These are phyloP conservation scores for Mirounga angustirostris DNA, from an alignment of 2,113 vertebrate genomes.

Conservation along the genomic window DNA sequence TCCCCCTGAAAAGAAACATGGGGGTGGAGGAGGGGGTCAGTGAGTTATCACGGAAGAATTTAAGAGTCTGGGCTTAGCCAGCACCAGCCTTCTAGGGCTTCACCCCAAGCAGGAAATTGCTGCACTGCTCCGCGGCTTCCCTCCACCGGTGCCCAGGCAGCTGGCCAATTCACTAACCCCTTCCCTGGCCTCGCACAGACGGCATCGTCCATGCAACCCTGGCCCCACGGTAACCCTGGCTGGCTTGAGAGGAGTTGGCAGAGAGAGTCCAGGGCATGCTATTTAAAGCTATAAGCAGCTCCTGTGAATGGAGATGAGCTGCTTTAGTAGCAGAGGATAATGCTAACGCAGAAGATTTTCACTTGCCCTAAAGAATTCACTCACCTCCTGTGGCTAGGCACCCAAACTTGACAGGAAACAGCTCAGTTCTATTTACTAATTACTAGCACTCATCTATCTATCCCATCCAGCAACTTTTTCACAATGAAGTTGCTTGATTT, in stretches of 20 bases:
- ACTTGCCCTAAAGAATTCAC: slow-evolving; percentile 11
- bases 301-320: slow-evolving; percentile 58
- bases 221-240: slow-evolving; percentile 74
- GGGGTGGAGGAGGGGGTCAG: background rate
- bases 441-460: background rate
- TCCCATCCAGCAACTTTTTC: background rate
- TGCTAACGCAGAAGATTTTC: background rate
- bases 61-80: slow-evolving; percentile 13
- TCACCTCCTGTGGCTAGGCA: background rate
- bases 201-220: slow-evolving; percentile 28
- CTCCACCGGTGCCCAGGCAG: slow-evolving; percentile 52
- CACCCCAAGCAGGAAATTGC: slow-evolving; percentile 72
- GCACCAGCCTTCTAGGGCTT: slow-evolving; percentile 51
- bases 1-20: background rate
- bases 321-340: slow-evolving; percentile 44
- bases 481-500: background rate
- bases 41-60: slow-evolving; percentile 55
- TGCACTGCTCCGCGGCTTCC: slow-evolving; percentile 38
- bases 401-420: background rate
- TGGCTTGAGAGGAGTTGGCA: slow-evolving; percentile 66
- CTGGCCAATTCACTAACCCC: slow-evolving; percentile 63
- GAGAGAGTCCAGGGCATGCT: slow-evolving; percentile 42
- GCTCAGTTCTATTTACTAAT: background rate
- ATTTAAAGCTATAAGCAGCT: slow-evolving; percentile 78
- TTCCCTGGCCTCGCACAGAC: slow-evolving; percentile 54